Percentiles rank a stretch among this genome's conserved stretches.
These are phyloP conservation scores for Tribolium freemani DNA, from an alignment of 2,888 invertebrate genomes.

Conservation along the genomic window DNA sequence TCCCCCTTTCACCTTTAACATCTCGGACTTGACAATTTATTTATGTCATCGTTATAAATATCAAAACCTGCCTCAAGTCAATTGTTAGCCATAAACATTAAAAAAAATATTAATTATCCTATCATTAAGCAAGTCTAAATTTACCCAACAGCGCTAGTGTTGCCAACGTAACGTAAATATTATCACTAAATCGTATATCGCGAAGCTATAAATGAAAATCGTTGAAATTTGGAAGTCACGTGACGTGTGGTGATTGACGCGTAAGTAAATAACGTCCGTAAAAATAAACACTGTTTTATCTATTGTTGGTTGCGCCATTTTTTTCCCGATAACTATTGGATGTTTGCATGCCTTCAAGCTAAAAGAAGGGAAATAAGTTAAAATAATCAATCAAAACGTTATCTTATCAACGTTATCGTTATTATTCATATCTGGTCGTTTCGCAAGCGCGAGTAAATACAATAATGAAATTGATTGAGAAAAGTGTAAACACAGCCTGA, in stretches of 20 bases:
- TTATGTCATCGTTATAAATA: background rate
- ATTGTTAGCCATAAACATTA: background rate
- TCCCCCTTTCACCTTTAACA: background rate
- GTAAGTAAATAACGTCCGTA: too few species aligned
- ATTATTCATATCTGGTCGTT: background rate
- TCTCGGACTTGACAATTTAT: background rate
- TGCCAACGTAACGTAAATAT: background rate
- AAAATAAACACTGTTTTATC: too few species aligned
- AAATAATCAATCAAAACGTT: background rate
- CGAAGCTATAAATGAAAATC: background rate
- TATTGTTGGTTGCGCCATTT: too few species aligned
- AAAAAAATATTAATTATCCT: too few species aligned
- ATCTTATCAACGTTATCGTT: background rate
- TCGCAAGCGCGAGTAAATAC: background rate
- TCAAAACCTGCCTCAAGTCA: background rate
- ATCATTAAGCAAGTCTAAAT: too few species aligned
- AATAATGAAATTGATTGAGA: too few species aligned
- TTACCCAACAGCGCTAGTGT: background rate
- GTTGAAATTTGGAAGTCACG: background rate
- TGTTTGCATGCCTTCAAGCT: too few species aligned
- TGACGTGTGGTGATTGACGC: background rate
- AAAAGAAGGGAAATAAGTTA: background rate
- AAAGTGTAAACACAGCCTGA: too few species aligned
- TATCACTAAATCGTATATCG: background rate
- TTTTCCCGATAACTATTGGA: background rate